Base-by-base conservation (phyloP, 2,797 vertebrate species). In the Peromyscus eremicus region DNA sequence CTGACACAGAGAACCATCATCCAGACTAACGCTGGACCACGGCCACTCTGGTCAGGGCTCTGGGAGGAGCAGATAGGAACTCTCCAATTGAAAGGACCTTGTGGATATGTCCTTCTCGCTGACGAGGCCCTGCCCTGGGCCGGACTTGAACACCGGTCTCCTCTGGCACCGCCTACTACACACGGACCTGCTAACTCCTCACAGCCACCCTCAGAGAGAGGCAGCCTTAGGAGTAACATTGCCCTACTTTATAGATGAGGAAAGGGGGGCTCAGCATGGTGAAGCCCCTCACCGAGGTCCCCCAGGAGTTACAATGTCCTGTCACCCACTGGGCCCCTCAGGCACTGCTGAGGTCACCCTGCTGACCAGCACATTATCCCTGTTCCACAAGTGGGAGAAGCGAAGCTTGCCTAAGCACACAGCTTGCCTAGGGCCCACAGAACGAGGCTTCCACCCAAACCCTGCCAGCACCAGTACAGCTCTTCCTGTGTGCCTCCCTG, bases 91-190 rank as follows among this genome's bases (percentile, higher is more conserved):
- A 55, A 70, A n/a, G 46, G 64, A 9, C 43, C 6, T 32, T 6
- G 2, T 2, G 25, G 70, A 52, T 40, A 5, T 82, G 37, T 8
- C 49, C 32, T 10, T 60, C 64, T 52, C 64, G 77, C 0, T 0
- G 52, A 34, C 21, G 62, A 43, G 71, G n/a, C 32, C 40, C n/a
- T 32, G 25, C 29, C 32, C 68, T 11, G 0, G 52, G 73, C 46
- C 37, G 43, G 21, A n/a, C 46, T 64, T 21, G n/a, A 12, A 10
- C 17, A 32, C 57, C 17, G 9, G 2, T 55, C 66, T 46, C 49
- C 52, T 34, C 52, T 13, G 2, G 10, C 0, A 0, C 17, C 0
- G 4, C 17, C 27, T 12, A 4, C 34, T 5, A 0, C 3, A 2
- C 43, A 0, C 0, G 7, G 29, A 29, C 23, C 8, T 7, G 4